Conservation (phyloP, 2,113 vertebrate species). For the Oenanthe melanoleuca region DNA sequence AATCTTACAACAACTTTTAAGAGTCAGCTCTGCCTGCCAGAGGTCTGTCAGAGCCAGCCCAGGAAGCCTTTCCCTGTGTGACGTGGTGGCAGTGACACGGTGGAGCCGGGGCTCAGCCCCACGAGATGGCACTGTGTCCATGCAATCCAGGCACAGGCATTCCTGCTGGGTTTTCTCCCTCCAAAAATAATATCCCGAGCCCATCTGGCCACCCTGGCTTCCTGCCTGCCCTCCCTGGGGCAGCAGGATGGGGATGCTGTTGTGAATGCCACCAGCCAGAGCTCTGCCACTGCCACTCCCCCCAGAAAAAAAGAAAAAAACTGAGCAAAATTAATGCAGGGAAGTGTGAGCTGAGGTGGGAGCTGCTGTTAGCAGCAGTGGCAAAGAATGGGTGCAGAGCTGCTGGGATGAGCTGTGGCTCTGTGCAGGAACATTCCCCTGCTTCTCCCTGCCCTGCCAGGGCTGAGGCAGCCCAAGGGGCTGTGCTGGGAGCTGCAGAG, state of each 20-base stretch:
- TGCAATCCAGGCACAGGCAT: neutral
- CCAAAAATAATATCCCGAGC: neutral
- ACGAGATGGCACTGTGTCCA: conserved; percentile 73
- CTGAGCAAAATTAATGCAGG: neutral
- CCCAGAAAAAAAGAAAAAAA: no score
- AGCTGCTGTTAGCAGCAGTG: neutral
- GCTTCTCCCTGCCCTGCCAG: neutral
- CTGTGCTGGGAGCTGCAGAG: neutral
- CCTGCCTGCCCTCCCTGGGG: neutral
- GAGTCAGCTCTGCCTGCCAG: neutral
- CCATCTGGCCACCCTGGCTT: neutral
- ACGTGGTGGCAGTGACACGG: fast-evolving
- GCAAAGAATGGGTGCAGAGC: neutral
- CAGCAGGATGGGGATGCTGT: neutral
- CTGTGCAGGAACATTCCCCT: neutral
- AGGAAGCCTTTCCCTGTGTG: fast-evolving
- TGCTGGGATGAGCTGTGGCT: neutral
- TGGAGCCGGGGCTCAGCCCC: neutral
- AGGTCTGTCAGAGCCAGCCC: neutral
- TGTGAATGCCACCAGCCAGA: neutral
- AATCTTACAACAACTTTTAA: neutral
- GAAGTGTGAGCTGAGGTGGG: neutral
- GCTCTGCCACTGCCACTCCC: neutral
- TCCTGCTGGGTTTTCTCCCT: neutral
- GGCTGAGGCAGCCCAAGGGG: neutral